A percentile compares a stretch with the other conserved stretches of the same genome.
Evolutionary conservation across 2,797 vertebrate genomes (phyloP).

Genomic region (Pachyuromys duprasi): DNA sequence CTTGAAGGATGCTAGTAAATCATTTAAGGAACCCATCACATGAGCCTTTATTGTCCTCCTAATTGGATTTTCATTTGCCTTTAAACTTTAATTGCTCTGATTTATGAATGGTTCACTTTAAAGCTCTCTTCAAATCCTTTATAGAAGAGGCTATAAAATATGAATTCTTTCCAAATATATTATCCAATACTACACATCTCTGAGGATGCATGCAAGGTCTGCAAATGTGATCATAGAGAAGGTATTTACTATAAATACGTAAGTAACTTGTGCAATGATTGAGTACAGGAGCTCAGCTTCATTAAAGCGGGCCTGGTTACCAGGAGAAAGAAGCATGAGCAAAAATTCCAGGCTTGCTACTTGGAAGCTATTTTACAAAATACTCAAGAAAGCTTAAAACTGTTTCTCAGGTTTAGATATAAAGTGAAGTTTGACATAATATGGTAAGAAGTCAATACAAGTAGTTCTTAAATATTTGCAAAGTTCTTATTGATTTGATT

Average conservation of each 20-base stretch:
- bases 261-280: not conserved
- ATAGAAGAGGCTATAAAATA: constrained; percentile 17
- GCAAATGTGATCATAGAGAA: too few relatives aligned
- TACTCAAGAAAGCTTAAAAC: not conserved
- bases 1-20: not conserved
- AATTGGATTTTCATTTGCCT: constrained; percentile 68
- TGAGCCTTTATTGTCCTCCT: constrained; percentile 32
- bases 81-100: constrained; percentile 70
- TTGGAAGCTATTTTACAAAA: not conserved
- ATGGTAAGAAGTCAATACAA: constrained; percentile 49
- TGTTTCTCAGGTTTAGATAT: not conserved
- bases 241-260: not conserved
- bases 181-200: not conserved
- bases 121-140: constrained; percentile 54
- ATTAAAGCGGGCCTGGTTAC: not conserved
- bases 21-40: not conserved
- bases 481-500: constrained; percentile 72
- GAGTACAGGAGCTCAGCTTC: not conserved
- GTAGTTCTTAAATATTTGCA: constrained; percentile 69
- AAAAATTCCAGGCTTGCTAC: not conserved
- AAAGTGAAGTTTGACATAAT: constrained; percentile 42
- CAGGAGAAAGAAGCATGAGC: accelerated
- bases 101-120: constrained; percentile 59
- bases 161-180: constrained; percentile 23
- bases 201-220: not conserved